Conservation (phyloP, 2,797 vertebrate species). For the Oreonectes daqikongensis region DNA sequence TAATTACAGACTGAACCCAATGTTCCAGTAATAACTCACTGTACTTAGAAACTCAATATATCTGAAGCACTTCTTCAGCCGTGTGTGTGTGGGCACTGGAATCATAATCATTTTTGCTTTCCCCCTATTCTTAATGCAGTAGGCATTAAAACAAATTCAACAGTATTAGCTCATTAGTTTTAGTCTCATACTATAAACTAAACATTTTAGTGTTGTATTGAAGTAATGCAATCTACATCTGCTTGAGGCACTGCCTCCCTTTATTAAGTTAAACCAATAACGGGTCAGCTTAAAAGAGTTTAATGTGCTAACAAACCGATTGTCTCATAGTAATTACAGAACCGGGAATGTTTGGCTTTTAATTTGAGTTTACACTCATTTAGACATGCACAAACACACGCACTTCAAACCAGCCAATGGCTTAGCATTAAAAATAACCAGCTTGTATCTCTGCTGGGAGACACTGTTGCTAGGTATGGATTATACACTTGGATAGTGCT, state of each 20-base stretch:
- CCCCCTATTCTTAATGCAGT: not conserved
- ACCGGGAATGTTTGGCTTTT: not conserved
- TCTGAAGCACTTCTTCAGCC: not conserved
- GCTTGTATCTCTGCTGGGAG: not conserved
- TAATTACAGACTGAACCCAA: constrained; percentile 28
- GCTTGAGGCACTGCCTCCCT: constrained; percentile 2
- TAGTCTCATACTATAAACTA: constrained; percentile 1
- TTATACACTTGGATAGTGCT: not conserved
- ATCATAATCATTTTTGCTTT: not conserved
- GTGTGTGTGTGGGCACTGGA: constrained; percentile 7
- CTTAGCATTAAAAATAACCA: not conserved
- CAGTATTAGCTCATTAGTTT: constrained; percentile 11
- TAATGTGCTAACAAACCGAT: constrained; percentile 46
- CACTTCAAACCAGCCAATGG: constrained; percentile 2
- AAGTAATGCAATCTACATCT: constrained; percentile 20
- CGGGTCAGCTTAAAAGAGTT: constrained; percentile 42
- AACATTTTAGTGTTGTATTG: not conserved
- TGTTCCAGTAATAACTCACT: constrained; percentile 37
- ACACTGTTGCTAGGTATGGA: not conserved
- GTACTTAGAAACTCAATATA: constrained; percentile 25
- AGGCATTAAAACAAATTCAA: constrained; percentile 29
- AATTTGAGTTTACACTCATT: not conserved
- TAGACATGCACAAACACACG: not conserved
- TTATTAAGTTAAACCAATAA: constrained; percentile 38
- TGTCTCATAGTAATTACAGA: constrained; percentile 36